Evolutionary conservation across 2,888 invertebrate genomes (phyloP).

Genomic region (Morinoia aosen): DNA sequence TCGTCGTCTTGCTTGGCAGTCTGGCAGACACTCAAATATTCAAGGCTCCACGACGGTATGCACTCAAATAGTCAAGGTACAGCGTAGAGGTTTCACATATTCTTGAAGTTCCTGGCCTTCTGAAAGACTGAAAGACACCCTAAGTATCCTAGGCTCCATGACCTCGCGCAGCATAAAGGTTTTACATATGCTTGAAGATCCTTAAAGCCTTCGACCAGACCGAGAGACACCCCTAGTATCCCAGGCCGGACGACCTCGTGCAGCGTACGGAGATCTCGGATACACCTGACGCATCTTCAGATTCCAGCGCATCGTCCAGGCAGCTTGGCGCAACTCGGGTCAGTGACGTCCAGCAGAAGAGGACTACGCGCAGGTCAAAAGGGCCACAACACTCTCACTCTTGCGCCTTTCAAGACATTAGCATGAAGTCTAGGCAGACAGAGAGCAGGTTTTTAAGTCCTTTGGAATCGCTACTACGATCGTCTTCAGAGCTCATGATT

Average conservation of each 20-base stretch:
- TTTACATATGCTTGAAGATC: too few relatives aligned
- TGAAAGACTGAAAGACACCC: too few relatives aligned
- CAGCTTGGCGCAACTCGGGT: background rate
- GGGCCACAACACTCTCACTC: conserved; percentile 17
- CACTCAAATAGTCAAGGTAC: too few relatives aligned
- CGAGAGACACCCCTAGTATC: background rate
- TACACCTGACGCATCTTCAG: background rate
- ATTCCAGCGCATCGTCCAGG: background rate
- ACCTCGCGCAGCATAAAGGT: too few relatives aligned
- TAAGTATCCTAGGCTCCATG: too few relatives aligned
- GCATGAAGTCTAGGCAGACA: background rate
- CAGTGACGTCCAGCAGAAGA: conserved; percentile 7
- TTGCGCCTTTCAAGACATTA: background rate
- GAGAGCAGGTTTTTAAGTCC: background rate
- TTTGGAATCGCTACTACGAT: background rate
- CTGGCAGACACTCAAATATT: too few relatives aligned
- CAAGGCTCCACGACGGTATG: too few relatives aligned
- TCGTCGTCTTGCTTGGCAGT: too few relatives aligned
- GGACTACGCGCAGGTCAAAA: background rate
- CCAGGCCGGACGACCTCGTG: background rate
- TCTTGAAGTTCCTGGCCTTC: too few relatives aligned
- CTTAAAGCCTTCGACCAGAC: too few relatives aligned
- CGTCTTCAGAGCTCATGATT: background rate
- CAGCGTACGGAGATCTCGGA: background rate
- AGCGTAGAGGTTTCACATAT: too few relatives aligned